Evolutionary conservation across 2,888 invertebrate genomes (phyloP).

Genomic region (Drosophila nigricruria): DNA sequence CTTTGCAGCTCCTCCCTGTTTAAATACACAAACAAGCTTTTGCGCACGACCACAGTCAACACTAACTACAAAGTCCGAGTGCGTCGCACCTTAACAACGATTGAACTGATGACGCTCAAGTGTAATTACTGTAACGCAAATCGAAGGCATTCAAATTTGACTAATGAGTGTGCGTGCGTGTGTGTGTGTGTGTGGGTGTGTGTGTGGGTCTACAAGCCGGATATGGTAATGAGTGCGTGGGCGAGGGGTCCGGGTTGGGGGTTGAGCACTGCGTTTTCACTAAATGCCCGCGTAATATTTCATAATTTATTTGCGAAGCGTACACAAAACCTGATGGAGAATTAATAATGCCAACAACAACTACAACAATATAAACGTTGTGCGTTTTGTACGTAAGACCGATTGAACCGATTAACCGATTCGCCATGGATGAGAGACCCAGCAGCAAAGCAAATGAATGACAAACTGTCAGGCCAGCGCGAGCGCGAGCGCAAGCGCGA

Average conservation of each 20-base stretch:
- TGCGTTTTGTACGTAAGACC: slow-evolving; percentile 15
- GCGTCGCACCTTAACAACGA: neutral
- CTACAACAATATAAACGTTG: slow-evolving; percentile 3
- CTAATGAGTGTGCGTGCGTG: slow-evolving; percentile 24
- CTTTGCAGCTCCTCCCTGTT: neutral
- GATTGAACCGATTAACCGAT: slow-evolving; percentile 47
- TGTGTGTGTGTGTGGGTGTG: neutral
- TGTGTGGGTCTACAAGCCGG: slow-evolving; percentile 19
- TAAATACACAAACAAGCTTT: neutral
- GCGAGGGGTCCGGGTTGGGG: neutral
- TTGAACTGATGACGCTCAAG: slow-evolving; percentile 19
- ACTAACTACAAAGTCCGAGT: slow-evolving; percentile 10
- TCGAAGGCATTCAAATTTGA: slow-evolving; percentile 42
- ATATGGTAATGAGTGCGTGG: slow-evolving; percentile 31
- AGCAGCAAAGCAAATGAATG: slow-evolving; percentile 17
- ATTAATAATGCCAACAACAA: slow-evolving; percentile 65
- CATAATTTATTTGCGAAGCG: slow-evolving; percentile 67
- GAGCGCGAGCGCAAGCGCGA: neutral
- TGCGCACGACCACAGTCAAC: slow-evolving; percentile 21
- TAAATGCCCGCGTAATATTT: slow-evolving; percentile 51
- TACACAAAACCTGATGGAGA: slow-evolving; percentile 53
- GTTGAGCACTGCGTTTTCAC: slow-evolving; percentile 19
- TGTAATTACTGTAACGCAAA: slow-evolving; percentile 43
- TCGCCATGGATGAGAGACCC: neutral
- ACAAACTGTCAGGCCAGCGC: neutral